Conservation (phyloP, 2,888 invertebrate genomes). For the Tricholauxania praeusta region DNA sequence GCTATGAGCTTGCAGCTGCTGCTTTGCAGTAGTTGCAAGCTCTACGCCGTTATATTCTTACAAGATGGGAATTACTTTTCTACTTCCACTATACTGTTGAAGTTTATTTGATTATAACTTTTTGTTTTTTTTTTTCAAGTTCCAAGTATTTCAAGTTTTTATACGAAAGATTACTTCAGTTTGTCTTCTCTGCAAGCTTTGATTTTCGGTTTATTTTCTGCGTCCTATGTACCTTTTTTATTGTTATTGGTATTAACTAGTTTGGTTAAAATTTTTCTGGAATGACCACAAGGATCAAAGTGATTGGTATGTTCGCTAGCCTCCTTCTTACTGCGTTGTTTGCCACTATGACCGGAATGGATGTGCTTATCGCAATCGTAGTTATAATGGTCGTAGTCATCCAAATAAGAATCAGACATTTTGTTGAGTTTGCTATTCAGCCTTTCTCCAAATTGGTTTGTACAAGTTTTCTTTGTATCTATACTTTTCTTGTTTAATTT, state of each 20-base stretch:
- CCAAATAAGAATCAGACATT: constrained; percentile 88
- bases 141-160: constrained; percentile 35
- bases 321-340: constrained; percentile 91
- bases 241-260: constrained; percentile 86
- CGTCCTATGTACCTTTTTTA: constrained; percentile 70
- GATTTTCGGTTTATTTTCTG: constrained; percentile 8
- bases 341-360: constrained; percentile 88
- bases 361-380: constrained; percentile 93
- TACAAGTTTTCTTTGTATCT: constrained; percentile 5
- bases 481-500: constrained; percentile 8
- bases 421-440: constrained; percentile 52
- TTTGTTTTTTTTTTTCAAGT: constrained; percentile 18
- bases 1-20: not conserved
- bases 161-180: constrained; percentile 33
- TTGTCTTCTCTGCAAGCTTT: constrained; percentile 26
- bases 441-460: constrained; percentile 11
- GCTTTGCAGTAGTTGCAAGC: constrained; percentile 12
- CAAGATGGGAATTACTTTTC: constrained; percentile 10
- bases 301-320: constrained; percentile 90
- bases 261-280: constrained; percentile 90
- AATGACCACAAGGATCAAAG: constrained; percentile 92
- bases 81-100: constrained; percentile 11
- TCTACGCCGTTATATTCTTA: constrained; percentile 20
- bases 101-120: constrained; percentile 14
- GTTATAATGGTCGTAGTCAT: constrained; percentile 95